Base-by-base conservation (phyloP, 2,797 vertebrate genomes). In the Halcyon smyrnensis region DNA sequence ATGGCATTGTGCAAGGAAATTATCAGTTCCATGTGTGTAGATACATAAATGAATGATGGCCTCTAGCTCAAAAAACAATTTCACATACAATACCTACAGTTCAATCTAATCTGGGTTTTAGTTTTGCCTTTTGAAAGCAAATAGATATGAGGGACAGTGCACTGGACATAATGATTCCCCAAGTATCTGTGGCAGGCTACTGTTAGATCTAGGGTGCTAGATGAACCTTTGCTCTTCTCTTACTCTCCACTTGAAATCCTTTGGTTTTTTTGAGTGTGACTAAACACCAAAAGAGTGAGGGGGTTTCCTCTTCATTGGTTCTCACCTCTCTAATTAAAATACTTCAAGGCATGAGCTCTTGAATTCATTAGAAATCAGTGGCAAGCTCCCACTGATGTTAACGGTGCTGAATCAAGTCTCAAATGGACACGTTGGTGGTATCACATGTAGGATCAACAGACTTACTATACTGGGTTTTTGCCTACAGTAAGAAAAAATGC, bases 181-280 rank as follows among this genome's bases (percentile, higher is more conserved):
- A 16, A 0, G 41, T 9, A 20, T 24, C 36, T 62, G 28, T 51
- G 85, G 21, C 25, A 73, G 68, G 36, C 28, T 80, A 68, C 51
- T 80, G 8, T 43, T 23, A 84, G 39, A 39, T 16, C 30, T 23
- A 25, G 19, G 41, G 30, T 68, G 27, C 30, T 32, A 25, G 36
- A 28, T 10, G 21, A 50, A 45, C 9, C 20, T 84, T 64, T 0
- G 0, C 19, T 80, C 36, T 48, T 51, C 27, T 51, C 50, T 74
- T 59, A 2, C 10, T 71, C 21, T 80, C 16, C 32, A 2, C 56
- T 15, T 85, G n/a, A 89, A 77, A 56, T 9, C 12, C 12, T 45
- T 18, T 13, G 25, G 15, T 8, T n/a, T 46, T 46, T 67, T 46
- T n/a, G 9, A 34, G 32, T 67, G 30, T 46, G 45, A 48, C 64